Conservation (phyloP, 1,140 invertebrate species). For the Drosophila bifasciata region DNA sequence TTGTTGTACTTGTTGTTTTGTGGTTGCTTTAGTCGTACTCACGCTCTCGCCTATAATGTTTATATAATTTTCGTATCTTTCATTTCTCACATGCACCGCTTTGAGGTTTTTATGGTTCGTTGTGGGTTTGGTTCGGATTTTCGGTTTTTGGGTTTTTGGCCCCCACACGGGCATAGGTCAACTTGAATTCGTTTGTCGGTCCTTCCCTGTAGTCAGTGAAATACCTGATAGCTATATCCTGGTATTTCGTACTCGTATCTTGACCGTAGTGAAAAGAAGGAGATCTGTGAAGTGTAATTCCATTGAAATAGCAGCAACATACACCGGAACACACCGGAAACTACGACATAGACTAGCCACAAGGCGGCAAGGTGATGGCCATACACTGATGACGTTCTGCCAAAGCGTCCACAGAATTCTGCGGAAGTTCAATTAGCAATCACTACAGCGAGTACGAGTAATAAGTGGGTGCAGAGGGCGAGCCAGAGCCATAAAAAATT, state of each 20-base stretch:
- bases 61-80: slow-evolving; percentile 80
- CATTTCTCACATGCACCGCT: slow-evolving; percentile 69
- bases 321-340: slow-evolving; percentile 45
- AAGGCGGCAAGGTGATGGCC: slow-evolving; percentile 56
- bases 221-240: no score
- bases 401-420: slow-evolving; percentile 39
- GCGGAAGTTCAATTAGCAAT: slow-evolving; percentile 67
- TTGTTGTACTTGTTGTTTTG: slow-evolving; percentile 49
- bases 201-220: no score
- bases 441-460: background rate
- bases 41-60: slow-evolving; percentile 72
- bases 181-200: no score
- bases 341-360: slow-evolving; percentile 25
- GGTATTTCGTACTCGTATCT: no score
- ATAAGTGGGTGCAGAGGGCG: slow-evolving; percentile 12
- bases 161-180: no score
- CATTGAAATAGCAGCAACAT: slow-evolving; percentile 34
- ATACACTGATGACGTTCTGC: slow-evolving; percentile 28
- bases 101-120: slow-evolving; percentile 50
- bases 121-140: slow-evolving; percentile 56
- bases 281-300: no score
- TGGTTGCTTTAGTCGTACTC: slow-evolving; percentile 77
- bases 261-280: background rate
- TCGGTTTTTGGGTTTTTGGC: slow-evolving; percentile 3
- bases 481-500: background rate